Evolutionary conservation across 2,113 vertebrate genomes (phyloP).

Genomic region (Nothoprocta pentlandii): DNA sequence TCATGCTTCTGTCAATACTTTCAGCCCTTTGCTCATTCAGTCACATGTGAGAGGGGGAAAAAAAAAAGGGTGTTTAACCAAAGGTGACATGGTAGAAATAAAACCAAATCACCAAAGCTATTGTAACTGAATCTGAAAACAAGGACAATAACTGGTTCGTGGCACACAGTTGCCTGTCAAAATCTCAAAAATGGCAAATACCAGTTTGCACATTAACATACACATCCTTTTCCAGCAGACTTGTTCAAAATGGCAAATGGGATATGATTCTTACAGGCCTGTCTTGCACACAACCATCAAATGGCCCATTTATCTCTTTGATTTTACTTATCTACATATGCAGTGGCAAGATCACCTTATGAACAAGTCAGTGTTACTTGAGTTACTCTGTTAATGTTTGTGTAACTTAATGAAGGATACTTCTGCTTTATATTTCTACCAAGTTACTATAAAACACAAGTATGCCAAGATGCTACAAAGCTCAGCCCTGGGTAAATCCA

Average conservation of each 20-base stretch:
- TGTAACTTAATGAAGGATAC: neutral
- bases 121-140: neutral
- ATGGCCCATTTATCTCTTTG: neutral
- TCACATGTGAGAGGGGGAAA: neutral
- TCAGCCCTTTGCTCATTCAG: neutral
- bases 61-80: neutral
- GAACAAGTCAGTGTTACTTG: neutral
- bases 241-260: neutral
- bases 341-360: neutral
- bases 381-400: neutral
- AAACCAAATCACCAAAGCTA: neutral
- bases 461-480: neutral
- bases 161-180: neutral
- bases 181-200: neutral
- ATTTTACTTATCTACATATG: neutral
- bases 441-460: neutral
- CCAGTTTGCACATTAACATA: neutral
- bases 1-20: neutral
- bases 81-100: neutral
- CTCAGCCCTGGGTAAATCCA: neutral
- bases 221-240: neutral
- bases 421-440: neutral
- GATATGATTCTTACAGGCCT: neutral
- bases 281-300: too few species aligned
- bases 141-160: neutral